Base-by-base conservation (phyloP, 2,888 invertebrate genomes). In the Tachina fera region DNA sequence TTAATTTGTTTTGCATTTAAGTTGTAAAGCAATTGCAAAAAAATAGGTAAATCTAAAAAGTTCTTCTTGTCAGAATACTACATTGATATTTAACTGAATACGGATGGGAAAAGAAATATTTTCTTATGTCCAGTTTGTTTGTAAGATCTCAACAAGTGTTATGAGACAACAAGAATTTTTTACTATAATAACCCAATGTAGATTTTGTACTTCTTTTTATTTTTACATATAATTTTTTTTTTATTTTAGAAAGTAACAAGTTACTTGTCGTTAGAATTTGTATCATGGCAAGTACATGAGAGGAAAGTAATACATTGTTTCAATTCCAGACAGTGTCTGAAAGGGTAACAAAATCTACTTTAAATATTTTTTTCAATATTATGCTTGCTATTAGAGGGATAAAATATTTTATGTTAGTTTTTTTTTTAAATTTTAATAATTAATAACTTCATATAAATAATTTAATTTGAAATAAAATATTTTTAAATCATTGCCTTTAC, bases 1-100 rank as follows among this genome's bases (percentile, higher is more conserved):
- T 78, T 70, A 72, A 77, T 80, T 81, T 71, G 49, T 75, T 71
- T 65, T 65, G 49, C 31, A 63, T 60, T 22, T 14, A n/a, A 70
- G 9, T 53, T 41, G 43, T 22, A 67, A 14, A 60, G 9, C 63
- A 51, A 58, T 65, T 45, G 19, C 39, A 60, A 49, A 45, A 10
- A 4, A 16, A 43, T 22, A 60, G 43, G 31, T 60, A 58, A 67
- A 67, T 58, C 43, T 43, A 11, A 47, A 41, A 14, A 47, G 8
- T 19, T 43, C 16, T 16, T 78, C 53, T 61, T 45, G 61, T 0
- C 2, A 78, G 47, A 39, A n/a, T 56, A 16, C 31, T 39, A n/a
- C 45, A 79, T 47, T 51, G n/a, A 51, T 31, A 31, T 31, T 31
- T 5, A 31, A 31, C 31, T 31, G 31, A 14, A 22, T 43, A 53